Base-by-base conservation (phyloP, 2,888 invertebrate species). In the Biston stratarius region DNA sequence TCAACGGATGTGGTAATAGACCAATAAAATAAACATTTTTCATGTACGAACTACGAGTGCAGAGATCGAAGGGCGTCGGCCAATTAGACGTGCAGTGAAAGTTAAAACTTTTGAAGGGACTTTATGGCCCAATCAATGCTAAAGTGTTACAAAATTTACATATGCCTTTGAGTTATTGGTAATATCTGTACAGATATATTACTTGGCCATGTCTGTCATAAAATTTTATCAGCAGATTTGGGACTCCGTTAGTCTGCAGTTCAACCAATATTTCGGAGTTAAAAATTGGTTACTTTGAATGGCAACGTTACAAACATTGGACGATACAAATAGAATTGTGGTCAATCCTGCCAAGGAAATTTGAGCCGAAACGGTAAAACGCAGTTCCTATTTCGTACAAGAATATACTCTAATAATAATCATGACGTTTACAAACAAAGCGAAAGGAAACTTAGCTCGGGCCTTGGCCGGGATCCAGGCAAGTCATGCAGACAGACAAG, bases 391-490 rank as follows among this genome's bases (percentile, higher is more conserved):
- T 62, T 66, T 59, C 42, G 14, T 59, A 55, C 59, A 60, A 63
- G 55, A 64, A 60, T 56, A 38, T 14, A 62, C 62, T 72, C 72
- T 69, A 73, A 74, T 69, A 57, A 61, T 68, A 72, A 61, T 62
- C 63, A 67, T 71, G 73, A 74, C 70, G 65, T 51, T 62, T 67
- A 67, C 68, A 70, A 74, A 84, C 83, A 87, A 88, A 89, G 89
- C 83, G 90, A 91, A 90, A 87, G 90, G 90, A 81, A 66, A 67
- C 76, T 74, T 72, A 77, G 73, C 79, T 75, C 51, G 82, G 82
- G 81, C 92, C 91, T 91, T 91, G 92, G 88, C 90, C 91, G 83
- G 83, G 71, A 89, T 90, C 85, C 87, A 89, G 85, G 74, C 81
- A 72, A 84, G 78, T 81, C 79, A 79, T 79, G 77, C 69, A 77